Base-by-base conservation (phyloP, 1,140 invertebrate genomes). In the Proctacanthus coquilletti region DNA sequence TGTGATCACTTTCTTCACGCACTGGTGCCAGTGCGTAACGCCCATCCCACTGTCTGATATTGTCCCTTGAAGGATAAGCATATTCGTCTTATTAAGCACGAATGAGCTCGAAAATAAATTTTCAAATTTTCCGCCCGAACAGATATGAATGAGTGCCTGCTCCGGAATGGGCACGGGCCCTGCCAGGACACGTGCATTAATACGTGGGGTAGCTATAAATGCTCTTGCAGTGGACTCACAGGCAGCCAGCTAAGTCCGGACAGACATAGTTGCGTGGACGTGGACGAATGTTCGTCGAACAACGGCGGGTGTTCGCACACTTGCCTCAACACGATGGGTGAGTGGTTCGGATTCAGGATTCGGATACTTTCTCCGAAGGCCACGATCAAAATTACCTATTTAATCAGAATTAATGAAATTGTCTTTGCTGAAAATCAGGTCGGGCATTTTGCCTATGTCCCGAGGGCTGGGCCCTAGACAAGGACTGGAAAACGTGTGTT, bases 151-250 rank as follows among this genome's bases (percentile, higher is more conserved):
- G 74, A 76, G 52, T 76, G 74, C 45, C 48, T 66, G 2, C 13
- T 32, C 5, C 64, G 70, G 40, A 72, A 72, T 49, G 72, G 73
- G 3, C 74, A 74, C 41, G 75, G 75, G 3, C 72, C 73, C 15
- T 78, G 75, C 51, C 70, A 77, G 46, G 72, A 70, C 33, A 56
- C 51, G 15, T 84, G 80, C 51, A 52, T 56, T 31, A 80, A 82
- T 57, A 66, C 67, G 15, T 53, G 55, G 34, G 70, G 71, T 10
- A 65, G 70, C 18, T 75, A 77, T 41, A 48, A 56, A 37, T 81
- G 78, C 50, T 64, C 60, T 38, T 79, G 75, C 52, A 15, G 13
- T 13, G 17, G 17, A 13, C 5, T 32, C 5, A 5, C 30, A 13
- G 30, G 30, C 5, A 32, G 10, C 17, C 30, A 32, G 5, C 13